Conservation (phyloP, 2,113 vertebrate genomes). For the Protobothrops flavoviridis region DNA sequence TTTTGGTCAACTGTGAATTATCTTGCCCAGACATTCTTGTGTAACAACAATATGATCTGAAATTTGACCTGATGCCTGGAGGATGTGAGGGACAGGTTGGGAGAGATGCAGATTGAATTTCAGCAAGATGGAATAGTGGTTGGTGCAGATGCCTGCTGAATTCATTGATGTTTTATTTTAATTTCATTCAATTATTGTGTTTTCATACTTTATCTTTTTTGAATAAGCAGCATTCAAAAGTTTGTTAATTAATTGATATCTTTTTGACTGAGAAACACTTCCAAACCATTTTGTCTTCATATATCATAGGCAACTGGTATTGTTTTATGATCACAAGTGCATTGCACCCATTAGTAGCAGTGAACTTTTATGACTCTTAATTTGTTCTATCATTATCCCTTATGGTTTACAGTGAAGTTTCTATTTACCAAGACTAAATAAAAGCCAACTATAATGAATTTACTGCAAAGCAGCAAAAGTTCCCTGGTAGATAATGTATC, state of each 20-base stretch:
- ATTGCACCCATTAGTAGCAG: not conserved
- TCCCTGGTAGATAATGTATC: constrained; percentile 16
- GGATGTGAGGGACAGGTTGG: not conserved
- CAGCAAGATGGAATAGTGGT: not conserved
- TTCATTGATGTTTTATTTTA: not conserved
- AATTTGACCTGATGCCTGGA: not conserved
- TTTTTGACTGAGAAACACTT: not conserved
- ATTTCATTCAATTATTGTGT: not conserved
- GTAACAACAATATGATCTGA: not conserved
- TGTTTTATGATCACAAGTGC: not conserved
- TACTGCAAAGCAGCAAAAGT: constrained; percentile 13
- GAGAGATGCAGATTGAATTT: not conserved
- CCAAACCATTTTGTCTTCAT: not conserved
- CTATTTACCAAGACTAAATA: constrained; percentile 8
- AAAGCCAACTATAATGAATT: constrained; percentile 1
- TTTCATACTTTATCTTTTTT: not conserved
- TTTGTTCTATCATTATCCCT: not conserved
- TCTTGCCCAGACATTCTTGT: not conserved
- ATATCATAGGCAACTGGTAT: not conserved
- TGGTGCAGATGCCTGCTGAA: not conserved
- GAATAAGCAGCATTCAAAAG: not conserved
- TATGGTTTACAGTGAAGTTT: not conserved
- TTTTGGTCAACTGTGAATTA: not conserved
- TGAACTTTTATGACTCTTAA: not conserved
- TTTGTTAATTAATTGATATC: not conserved